Base-by-base conservation (phyloP, 2,797 vertebrate genomes). In the Acipenser transmontanus region DNA sequence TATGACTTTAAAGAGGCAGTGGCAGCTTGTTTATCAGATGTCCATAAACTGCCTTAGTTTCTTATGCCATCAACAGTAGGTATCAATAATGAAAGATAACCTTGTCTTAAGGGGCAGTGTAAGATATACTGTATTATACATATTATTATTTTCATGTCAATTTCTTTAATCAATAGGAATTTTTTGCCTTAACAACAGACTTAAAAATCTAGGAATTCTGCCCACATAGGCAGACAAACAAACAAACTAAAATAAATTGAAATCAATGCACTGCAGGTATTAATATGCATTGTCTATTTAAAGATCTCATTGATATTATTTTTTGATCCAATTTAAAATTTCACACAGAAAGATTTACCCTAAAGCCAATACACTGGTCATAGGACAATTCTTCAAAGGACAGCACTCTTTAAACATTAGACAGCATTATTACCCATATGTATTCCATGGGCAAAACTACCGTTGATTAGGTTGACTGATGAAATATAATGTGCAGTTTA, bases 11-110 rank as follows among this genome's bases (percentile, higher is more conserved):
- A 87, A 87, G 81, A 71, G 50, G 50, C 66, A 65, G 73, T 77
- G 82, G 81, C 84, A 83, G 80, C 79, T 75, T 72, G 77, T 81
- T 77, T 77, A 85, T 87, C 83, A 90, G 71, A 65, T 77, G 66
- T 81, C 81, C 76, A 80, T 85, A 81, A 85, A 73, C 74, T 68
- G 76, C 72, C 71, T 84, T 78, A 70, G 71, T 78, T 75, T 84
- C 80, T 80, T 71, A 68, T 73, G 68, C 82, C 79, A 71, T 87
- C 82, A 84, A 77, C 74, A 74, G 67, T 69, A 76, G 71, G 73
- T 74, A 74, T 61, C 79, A 80, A 73, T 69, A 76, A 63, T 85
- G 81, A 90, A 87, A 79, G 70, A 88, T 85, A 81, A 61, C 71
- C 76, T 71, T 78, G 57, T 68, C 72, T 78, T 77, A 74, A 77